Base-by-base conservation (phyloP, 2,797 vertebrate genomes). In the Falco peregrinus region DNA sequence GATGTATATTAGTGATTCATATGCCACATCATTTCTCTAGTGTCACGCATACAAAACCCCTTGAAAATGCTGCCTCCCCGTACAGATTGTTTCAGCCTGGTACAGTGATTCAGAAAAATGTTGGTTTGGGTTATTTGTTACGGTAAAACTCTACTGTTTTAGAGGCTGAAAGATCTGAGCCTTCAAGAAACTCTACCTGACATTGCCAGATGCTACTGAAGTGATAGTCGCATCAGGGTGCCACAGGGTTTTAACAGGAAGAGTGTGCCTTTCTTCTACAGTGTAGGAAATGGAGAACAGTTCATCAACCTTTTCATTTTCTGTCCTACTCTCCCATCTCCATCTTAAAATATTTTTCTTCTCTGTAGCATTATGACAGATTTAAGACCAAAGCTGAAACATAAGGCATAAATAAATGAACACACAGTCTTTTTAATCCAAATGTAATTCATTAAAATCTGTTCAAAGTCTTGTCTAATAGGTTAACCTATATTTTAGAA, bases 351-450 rank as follows among this genome's bases (percentile, higher is more conserved):
- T 89, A 63, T 82, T 93, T 93, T 78, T 88, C 9, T 81, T 65
- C 67, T 91, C n/a, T 82, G 31, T 78, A 64, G 29, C 56, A 43
- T 90, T 93, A 47, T 41, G 79, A 76, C 35, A 92, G 67, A 69
- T 95, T 95, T 93, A 88, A 87, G 59, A 88, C 19, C 54, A 61
- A 80, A 89, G 82, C 43, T n/a, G 73, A 92, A 89, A 75, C 29
- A 18, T 54, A 71, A 91, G 43, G 57, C 43, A 50, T 75, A 91
- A 92, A 94, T 80, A 84, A 84, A 89, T 76, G n/a, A 81, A 77
- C 75, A 84, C 16, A 39, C 8, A 6, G 39, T 65, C 51, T 93
- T 93, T 68, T 84, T 75, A 97, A 86, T 88, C 28, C 33, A 86
- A 80, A 81, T 47, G 67, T 68, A 93, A 91, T 95, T 88, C 5